A percentile compares a stretch with the other conserved stretches of the same genome.
phyloP scores from a whole-genome alignment of 2,797 vertebrate genomes.

The Microtus agrestis region DNA sequence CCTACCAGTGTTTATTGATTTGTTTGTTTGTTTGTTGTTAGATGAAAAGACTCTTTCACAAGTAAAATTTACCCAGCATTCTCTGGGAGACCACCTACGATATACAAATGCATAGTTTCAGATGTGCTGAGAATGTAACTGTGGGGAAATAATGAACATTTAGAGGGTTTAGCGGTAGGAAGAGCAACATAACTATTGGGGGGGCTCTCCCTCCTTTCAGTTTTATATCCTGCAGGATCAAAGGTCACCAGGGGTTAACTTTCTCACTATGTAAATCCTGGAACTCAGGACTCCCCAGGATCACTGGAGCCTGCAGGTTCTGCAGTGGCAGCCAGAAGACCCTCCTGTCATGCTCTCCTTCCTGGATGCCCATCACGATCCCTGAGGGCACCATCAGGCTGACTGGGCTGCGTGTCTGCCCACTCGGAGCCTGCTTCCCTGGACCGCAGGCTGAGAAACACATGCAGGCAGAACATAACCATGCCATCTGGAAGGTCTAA shows the following conservation, averaged over 20 bases:
- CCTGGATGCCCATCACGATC: background rate
- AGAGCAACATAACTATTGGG: background rate
- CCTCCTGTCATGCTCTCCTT: background rate
- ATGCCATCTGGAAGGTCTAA: background rate
- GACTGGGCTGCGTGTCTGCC: background rate
- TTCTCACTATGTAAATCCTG: background rate
- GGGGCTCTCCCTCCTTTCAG: background rate
- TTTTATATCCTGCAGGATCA: background rate
- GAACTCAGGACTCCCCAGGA: background rate
- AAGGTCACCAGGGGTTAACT: background rate
- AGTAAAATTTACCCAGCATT: background rate
- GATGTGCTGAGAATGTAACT: background rate
- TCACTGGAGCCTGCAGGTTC: background rate
- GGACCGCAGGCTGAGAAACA: background rate
- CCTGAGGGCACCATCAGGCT: background rate
- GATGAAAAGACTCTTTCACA: background rate
- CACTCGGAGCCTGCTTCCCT: background rate
- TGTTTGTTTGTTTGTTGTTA: background rate
- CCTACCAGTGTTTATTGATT: background rate
- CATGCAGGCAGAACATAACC: background rate
- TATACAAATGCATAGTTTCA: background rate
- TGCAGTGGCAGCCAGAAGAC: background rate
- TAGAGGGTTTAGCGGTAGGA: background rate
- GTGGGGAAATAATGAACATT: background rate
- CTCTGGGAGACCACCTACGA: constrained; percentile 20